Evolutionary conservation across 2,888 invertebrate genomes (phyloP), one percentile per base, ranked within the genome.

Genomic region (Drosophila melanosoma): DNA sequence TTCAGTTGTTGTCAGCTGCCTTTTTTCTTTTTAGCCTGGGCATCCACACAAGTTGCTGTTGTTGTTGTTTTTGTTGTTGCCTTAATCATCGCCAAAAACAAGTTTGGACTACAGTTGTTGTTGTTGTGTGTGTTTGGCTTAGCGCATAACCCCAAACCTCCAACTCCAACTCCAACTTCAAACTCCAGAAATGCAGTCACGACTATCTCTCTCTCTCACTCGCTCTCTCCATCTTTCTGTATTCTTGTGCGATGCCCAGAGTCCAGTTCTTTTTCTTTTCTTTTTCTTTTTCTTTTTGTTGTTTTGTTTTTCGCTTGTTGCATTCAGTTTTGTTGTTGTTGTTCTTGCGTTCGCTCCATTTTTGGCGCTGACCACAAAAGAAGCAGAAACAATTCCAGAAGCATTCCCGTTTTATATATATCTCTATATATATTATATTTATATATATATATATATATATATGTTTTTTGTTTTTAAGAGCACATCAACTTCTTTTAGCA

Each of bases 31-130:
- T 57, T 70, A 63, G 68, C 71, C 80, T 70, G 74, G 79, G 65
- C 60, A 52, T 54, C 70, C 54, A 56, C 29, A 33, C 23, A 23
- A 40, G 72, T 54, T 48, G 42, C 29, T 60, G 53, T 58, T 26
- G 26, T 42, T 32, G 29, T 48, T 69, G 58, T 49, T 29, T 33
- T 42, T 77, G 78, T 33, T 66, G 76, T 38, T 64, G 74, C 86
- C 73, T 71, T 87, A 83, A 83, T 84, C 82, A 84, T 79, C 82
- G 83, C 82, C 87, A 84, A 83, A 83, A 82, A 81, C 79, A 67
- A 73, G 81, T 79, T 76, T 81, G 74, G 77, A 56, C 60, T 72
- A 60, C 63, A 74, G 62, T 63, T 65, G 69, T 33, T 38, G 57
- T 38, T 36, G 35, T 59, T 54, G 38, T 29, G 29, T 29, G 53